These are phyloP conservation scores for Conus canariensis DNA, from an alignment of 2,888 invertebrate species.

Conservation along the genomic window DNA sequence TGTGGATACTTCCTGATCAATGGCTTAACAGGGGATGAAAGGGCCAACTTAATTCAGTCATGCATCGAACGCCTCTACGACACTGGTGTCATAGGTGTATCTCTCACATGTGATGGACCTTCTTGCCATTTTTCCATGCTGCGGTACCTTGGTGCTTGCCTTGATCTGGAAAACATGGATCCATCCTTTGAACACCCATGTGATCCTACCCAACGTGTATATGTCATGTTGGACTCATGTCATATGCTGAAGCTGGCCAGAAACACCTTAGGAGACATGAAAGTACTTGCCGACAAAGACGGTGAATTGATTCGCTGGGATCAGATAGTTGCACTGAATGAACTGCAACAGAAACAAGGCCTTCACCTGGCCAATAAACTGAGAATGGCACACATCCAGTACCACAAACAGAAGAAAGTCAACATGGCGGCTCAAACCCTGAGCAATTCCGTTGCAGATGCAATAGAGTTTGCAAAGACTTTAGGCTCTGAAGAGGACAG, in stretches of 20 bases:
- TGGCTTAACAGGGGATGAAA: constrained; percentile 23
- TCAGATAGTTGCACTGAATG: neutral
- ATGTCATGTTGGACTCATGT: neutral
- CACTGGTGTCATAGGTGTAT: neutral
- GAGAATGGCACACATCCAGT: neutral
- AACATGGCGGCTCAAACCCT: neutral
- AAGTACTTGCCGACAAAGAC: neutral
- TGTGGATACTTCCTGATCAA: neutral
- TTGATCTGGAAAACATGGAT: neutral
- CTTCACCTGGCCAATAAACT: neutral
- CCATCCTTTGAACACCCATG: neutral
- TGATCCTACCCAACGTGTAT: neutral
- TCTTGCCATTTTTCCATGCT: constrained; percentile 32
- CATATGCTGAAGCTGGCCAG: neutral
- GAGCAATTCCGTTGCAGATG: neutral
- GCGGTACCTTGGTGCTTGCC: neutral
- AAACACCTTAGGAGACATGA: neutral
- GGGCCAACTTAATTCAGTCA: neutral
- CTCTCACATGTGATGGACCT: constrained; percentile 28
- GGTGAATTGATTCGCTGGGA: neutral
- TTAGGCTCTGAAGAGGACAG: neutral
- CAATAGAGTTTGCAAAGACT: neutral
- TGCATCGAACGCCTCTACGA: constrained; percentile 7
- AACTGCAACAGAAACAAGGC: neutral
- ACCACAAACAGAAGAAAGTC: neutral